Conservation (phyloP, 2,888 invertebrate species). For the Torymus texanus region DNA sequence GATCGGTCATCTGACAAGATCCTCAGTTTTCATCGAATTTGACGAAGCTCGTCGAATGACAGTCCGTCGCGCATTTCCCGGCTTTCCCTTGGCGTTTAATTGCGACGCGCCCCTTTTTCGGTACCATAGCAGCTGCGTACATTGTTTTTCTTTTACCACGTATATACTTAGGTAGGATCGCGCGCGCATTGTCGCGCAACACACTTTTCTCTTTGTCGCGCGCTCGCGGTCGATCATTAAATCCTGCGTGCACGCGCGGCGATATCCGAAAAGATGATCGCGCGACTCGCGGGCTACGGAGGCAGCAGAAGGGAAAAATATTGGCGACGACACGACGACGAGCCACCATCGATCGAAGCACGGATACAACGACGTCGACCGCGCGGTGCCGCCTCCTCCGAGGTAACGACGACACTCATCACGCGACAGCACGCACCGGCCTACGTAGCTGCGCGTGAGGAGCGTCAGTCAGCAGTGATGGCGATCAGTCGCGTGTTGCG, state of each 20-base stretch:
- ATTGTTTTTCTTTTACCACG: no score
- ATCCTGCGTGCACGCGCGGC: constrained; percentile 4
- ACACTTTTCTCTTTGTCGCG: background rate
- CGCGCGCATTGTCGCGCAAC: constrained; percentile 1
- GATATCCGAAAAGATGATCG: constrained; percentile 29
- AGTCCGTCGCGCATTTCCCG: no score
- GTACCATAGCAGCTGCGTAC: no score
- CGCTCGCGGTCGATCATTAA: constrained; percentile 21
- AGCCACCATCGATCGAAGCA: constrained; percentile 35
- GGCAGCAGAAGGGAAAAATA: constrained; percentile 25
- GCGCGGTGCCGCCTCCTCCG: background rate
- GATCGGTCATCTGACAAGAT: constrained; percentile 23
- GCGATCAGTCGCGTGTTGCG: constrained; percentile 4
- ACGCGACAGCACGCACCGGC: background rate
- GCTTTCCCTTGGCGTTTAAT: no score
- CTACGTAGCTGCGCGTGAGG: no score
- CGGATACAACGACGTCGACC: background rate
- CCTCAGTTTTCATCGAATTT: constrained; percentile 17
- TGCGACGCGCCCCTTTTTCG: no score
- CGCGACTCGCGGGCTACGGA: constrained; percentile 7
- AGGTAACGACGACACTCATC: background rate
- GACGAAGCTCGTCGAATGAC: background rate
- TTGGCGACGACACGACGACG: constrained; percentile 9
- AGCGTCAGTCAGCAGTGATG: background rate
- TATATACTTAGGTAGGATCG: no score